Evolutionary conservation across 2,888 invertebrate species (phyloP).

Genomic region (Parapristionchus giblindavisi): DNA sequence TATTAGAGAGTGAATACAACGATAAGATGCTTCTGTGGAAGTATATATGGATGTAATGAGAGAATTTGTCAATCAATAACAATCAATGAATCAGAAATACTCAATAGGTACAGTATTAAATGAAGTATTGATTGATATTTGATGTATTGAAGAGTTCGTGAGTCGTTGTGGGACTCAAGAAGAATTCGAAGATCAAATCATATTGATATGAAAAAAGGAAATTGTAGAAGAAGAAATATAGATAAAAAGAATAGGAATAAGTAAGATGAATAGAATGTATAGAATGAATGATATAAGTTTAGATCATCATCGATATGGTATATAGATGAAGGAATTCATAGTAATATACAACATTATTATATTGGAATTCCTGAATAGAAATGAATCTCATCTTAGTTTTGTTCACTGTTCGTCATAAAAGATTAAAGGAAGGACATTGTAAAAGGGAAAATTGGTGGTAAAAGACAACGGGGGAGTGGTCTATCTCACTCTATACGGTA

Average conservation of each 20-base stretch:
- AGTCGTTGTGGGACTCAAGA: constrained; percentile 27
- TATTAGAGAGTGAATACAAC: constrained; percentile 5
- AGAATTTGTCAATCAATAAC: constrained; percentile 6
- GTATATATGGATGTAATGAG: not conserved
- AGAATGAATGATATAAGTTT: not conserved
- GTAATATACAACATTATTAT: not conserved
- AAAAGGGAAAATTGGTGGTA: not conserved
- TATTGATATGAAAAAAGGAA: constrained; percentile 1
- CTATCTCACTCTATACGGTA: constrained; percentile 4
- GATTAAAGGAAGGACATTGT: constrained; percentile 13
- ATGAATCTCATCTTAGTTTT: not conserved
- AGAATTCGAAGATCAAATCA: constrained; percentile 32
- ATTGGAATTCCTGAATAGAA: constrained; percentile 20
- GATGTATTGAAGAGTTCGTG: not conserved
- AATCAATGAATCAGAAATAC: not conserved
- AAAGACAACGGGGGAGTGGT: constrained; percentile 27
- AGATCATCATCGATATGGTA: constrained; percentile 15
- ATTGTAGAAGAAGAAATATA: constrained; percentile 14
- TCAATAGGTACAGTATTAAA: constrained; percentile 2
- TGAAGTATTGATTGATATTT: not conserved
- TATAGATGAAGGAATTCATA: not conserved
- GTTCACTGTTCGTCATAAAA: constrained; percentile 20
- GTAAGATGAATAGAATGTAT: not conserved
- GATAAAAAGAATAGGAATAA: constrained; percentile 17
- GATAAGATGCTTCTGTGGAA: not conserved